Evolutionary conservation across 2,797 vertebrate genomes (phyloP).

Genomic region (Sandelia bainsii): DNA sequence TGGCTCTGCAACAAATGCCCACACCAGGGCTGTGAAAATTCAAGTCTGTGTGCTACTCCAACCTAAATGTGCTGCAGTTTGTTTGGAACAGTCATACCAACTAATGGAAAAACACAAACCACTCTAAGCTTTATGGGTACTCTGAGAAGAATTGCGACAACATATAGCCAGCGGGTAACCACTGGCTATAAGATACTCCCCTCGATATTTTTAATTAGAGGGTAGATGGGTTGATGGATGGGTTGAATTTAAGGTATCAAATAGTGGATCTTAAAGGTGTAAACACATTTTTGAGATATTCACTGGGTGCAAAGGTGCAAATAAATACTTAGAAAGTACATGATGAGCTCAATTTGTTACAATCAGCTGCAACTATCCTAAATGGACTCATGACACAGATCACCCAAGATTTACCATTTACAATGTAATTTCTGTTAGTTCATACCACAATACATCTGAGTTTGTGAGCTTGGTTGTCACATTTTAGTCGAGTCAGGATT

Average conservation of each 20-base stretch:
- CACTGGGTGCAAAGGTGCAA: background rate
- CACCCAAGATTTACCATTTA: background rate
- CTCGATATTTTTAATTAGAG: slow-evolving; percentile 41
- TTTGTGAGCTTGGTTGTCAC: background rate
- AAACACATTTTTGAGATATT: slow-evolving; percentile 25
- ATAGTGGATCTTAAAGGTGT: slow-evolving; percentile 30
- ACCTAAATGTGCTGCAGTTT: slow-evolving; percentile 40
- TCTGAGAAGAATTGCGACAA: slow-evolving; percentile 49
- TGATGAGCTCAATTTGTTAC: background rate
- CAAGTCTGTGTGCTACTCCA: slow-evolving; percentile 8
- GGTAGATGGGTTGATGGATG: background rate
- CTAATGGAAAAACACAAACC: slow-evolving; percentile 56
- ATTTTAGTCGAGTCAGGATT: background rate
- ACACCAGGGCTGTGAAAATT: slow-evolving; percentile 31
- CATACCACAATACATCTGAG: background rate
- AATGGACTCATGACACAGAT: background rate
- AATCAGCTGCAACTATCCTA: background rate
- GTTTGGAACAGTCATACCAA: slow-evolving; percentile 44
- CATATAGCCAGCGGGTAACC: slow-evolving; percentile 38
- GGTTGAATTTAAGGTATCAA: slow-evolving; percentile 17
- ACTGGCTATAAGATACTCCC: slow-evolving; percentile 32
- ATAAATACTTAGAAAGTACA: background rate
- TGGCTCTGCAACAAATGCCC: slow-evolving; percentile 46
- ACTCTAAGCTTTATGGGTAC: slow-evolving; percentile 47
- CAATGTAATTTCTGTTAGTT: background rate